Base-by-base conservation (phyloP, 2,888 invertebrate species). In the Lamellibrachia satsuma region DNA sequence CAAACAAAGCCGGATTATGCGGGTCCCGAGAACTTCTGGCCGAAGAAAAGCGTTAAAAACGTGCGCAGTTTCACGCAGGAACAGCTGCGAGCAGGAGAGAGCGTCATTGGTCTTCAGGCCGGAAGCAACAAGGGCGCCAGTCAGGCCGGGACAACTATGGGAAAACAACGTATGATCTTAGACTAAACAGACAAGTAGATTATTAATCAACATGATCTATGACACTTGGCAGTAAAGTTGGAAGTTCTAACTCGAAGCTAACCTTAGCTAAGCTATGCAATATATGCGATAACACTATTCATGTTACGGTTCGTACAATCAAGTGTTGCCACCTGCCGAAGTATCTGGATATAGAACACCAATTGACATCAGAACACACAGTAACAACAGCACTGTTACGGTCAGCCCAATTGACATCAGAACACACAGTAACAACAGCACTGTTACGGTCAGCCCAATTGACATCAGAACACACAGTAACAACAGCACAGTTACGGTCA, bases 71-170 rank as follows among this genome's bases (percentile, higher is more conserved):
- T 99, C 97, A 98, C 98, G 22, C 98, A 99, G 92, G 99, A 99
- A 96, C 99, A 99, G 96, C 97, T 99, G 94, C 97, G 98, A 94
- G 99, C 99, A 22, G 98, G 99, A 0, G 98, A 99, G 96, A 98
- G 98, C 92, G 98, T 99, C 93, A 99, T 99, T 96, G 98, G 98
- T 92, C 97, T 96, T 93, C 95, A 96, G 93, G 95, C 95, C 97
- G 99, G 99, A 93, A 98, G 98, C 95, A 99, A 99, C 97, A 99
- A 99, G 97, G 99, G 99, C 55, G 99, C 99, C 95, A 99, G 97
- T 96, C 99, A 99, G 97, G 98, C 98, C 94, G 99, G 99, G 93
- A 98, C 99, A 96, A 99, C 98, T 92, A 93, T 94, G 90, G 94
- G 94, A 52, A 94, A 94, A 91, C 90, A 90, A 15, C 91, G 94